phyloP scores from a whole-genome alignment of 2,888 invertebrate species.

The Euplagia quadripunctaria region DNA sequence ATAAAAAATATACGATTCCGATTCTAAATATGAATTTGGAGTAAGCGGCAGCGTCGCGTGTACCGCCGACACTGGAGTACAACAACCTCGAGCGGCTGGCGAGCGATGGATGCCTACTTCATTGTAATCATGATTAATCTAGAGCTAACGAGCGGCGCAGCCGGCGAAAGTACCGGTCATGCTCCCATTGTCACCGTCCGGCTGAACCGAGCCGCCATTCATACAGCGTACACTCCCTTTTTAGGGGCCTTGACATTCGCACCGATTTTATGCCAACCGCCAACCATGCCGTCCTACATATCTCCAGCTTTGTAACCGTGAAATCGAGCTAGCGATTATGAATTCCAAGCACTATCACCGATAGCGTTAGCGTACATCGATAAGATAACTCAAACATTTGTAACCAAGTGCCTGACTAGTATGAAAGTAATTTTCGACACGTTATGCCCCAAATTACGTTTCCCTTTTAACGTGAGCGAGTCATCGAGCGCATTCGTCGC shows the following conservation, averaged over 20 bases:
- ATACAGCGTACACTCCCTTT: slow-evolving; percentile 31
- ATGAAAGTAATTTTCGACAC: slow-evolving; percentile 25
- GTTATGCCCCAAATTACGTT: slow-evolving; percentile 67
- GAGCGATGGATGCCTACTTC: slow-evolving; percentile 37
- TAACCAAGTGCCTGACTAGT: slow-evolving; percentile 12
- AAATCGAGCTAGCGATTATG: slow-evolving; percentile 7
- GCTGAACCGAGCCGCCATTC: slow-evolving; percentile 31
- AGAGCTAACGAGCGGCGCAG: slow-evolving; percentile 45
- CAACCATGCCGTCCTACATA: slow-evolving; percentile 23
- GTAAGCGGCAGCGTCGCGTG: slow-evolving; percentile 8
- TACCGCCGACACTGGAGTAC: slow-evolving; percentile 29
- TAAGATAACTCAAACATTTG: slow-evolving; percentile 34
- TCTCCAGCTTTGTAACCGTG: slow-evolving; percentile 12
- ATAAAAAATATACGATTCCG: slow-evolving; percentile 13
- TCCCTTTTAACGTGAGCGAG: slow-evolving; percentile 67
- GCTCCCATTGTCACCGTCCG: slow-evolving; percentile 60
- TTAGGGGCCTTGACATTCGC: slow-evolving; percentile 49
- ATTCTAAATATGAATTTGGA: slow-evolving; percentile 4
- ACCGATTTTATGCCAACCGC: slow-evolving; percentile 17
- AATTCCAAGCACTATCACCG: slow-evolving; percentile 28
- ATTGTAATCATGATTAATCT: slow-evolving; percentile 53
- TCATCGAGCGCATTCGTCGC: slow-evolving; percentile 36
- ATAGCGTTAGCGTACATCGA: slow-evolving; percentile 42
- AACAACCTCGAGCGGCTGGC: slow-evolving; percentile 38
- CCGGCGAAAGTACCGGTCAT: slow-evolving; percentile 70